Base-by-base conservation (phyloP, 2,888 invertebrate species). In the Drosophila paranaensis region DNA sequence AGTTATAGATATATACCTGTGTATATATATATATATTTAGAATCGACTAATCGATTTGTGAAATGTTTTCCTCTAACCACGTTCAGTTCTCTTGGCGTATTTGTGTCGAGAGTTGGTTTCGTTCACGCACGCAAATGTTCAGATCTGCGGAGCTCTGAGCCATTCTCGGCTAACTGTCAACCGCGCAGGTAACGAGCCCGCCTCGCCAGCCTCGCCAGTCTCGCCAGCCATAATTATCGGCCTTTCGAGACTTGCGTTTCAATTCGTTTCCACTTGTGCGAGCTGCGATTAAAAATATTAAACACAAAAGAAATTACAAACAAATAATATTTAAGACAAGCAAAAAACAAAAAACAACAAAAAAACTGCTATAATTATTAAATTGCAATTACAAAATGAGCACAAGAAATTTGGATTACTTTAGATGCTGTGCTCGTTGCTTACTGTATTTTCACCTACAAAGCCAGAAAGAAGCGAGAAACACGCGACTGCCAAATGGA, bases 361-460 rank as follows among this genome's bases (percentile, higher is more conserved):
- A 20, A 20, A 20, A 20, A 20, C 20, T 74, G 61, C 50, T 57
- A 75, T 76, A 88, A 79, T 88, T 85, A 88, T 89, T 84, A 77
- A 78, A 79, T 65, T 73, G 74, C 72, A 72, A 80, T 65, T 61
- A 57, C 54, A 71, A 69, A 65, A 63, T 74, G 76, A 63, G 76
- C 74, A 78, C 73, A 74, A 61, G 51, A 64, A 70, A 65, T 63
- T 65, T 62, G 60, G 75, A 66, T 62, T 57, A 60, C 60, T 43
- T 46, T 60, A 42, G 43, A 51, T 57, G 54, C 72, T 57, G 54
- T 77, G 51, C 65, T 75, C 63, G 66, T 63, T 53, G 54, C 48
- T 79, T 79, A 87, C 88, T 71, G 81, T 81, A 81, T 87, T 87
- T 84, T 84, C 88, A 87, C 83, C 83, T 83, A 84, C 83, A 77